Conservation (phyloP, 2,888 invertebrate species). For the Agrochola lychnidis region DNA sequence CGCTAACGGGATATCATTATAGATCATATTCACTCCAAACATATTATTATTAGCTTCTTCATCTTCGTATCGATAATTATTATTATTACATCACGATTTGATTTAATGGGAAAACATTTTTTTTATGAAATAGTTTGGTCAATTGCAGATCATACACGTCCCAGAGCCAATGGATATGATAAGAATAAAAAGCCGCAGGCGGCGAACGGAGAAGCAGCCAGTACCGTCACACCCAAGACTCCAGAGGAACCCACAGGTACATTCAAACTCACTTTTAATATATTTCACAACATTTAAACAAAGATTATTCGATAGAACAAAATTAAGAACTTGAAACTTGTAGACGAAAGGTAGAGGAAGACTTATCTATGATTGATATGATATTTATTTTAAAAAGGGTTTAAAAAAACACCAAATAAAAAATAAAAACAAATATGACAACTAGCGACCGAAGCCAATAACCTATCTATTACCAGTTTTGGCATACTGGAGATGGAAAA, state of each 20-base stretch:
- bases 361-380: too few relatives aligned
- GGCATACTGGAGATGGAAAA: too few relatives aligned
- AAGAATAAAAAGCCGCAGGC: constrained; percentile 80
- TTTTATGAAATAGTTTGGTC: constrained; percentile 27
- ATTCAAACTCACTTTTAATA: too few relatives aligned
- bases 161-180: constrained; percentile 82
- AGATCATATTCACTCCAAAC: not conserved
- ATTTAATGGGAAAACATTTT: constrained; percentile 16
- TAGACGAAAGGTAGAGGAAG: too few relatives aligned
- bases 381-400: too few relatives aligned
- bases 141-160: constrained; percentile 82
- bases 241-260: constrained; percentile 82
- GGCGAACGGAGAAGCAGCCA: constrained; percentile 75
- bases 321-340: too few relatives aligned
- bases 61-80: not conserved
- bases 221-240: constrained; percentile 69
- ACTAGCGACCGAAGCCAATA: too few relatives aligned
- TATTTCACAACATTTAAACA: not conserved
- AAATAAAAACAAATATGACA: too few relatives aligned
- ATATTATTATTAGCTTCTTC: not conserved
- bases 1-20: not conserved
- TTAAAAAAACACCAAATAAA: too few relatives aligned
- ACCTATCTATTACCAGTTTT: too few relatives aligned
- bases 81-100: not conserved
- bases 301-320: not conserved